Conservation (phyloP, 2,888 invertebrate species). For the Teinopalpus imperialis region DNA sequence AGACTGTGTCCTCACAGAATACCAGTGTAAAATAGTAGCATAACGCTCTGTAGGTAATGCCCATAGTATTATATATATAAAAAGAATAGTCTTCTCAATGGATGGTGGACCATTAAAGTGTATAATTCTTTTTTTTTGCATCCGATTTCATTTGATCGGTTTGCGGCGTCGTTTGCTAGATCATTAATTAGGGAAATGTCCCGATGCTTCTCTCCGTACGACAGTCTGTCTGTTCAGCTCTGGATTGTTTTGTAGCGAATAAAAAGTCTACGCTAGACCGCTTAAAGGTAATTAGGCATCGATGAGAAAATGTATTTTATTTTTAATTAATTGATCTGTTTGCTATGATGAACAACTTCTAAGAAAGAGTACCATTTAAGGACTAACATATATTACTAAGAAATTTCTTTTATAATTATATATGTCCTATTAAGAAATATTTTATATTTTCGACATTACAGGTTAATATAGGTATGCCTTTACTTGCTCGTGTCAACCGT, state of each 20-base stretch:
- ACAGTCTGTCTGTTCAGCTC: conserved; percentile 23
- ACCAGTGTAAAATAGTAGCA: too few species aligned
- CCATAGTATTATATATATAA: too few species aligned
- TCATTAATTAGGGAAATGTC: conserved; percentile 70
- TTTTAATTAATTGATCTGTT: conserved; percentile 12
- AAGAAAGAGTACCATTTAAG: too few species aligned
- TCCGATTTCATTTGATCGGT: conserved; percentile 50
- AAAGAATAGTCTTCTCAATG: conserved; percentile 27
- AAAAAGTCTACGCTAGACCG: conserved; percentile 11
- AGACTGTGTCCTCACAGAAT: too few species aligned
- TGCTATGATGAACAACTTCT: conserved; percentile 3
- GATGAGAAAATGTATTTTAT: conserved; percentile 16
- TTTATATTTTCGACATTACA: too few species aligned
- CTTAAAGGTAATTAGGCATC: conserved; percentile 19
- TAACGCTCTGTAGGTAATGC: too few species aligned
- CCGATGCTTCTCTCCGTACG: conserved; percentile 40
- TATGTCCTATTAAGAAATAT: neutral
- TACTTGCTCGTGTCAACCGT: too few species aligned
- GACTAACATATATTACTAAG: too few species aligned
- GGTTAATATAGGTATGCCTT: too few species aligned
- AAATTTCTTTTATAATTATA: too few species aligned
- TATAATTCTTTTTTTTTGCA: conserved; percentile 56
- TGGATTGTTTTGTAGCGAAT: conserved; percentile 13
- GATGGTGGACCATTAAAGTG: conserved; percentile 42
- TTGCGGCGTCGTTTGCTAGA: conserved; percentile 53